Percentiles rank a stretch among this genome's conserved stretches.
phyloP scores from a whole-genome alignment of 92 coral and sea anemone genomes.

The Bergia sp. region DNA sequence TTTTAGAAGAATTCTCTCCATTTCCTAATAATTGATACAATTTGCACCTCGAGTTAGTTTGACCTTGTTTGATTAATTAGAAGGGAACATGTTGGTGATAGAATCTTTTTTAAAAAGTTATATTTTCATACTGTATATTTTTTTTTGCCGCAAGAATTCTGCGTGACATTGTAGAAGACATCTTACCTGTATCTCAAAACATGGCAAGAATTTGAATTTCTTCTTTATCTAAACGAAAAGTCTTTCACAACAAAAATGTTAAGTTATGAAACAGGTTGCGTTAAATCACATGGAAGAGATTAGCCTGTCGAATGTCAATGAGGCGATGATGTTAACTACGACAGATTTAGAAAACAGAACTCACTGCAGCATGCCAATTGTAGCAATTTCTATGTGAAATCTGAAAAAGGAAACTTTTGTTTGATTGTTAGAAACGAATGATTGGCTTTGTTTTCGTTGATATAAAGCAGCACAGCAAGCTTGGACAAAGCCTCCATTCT shows the following conservation, averaged over 20 bases:
- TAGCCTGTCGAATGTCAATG: conserved; percentile 33
- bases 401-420: background rate
- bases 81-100: background rate
- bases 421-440: background rate
- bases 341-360: conserved; percentile 6
- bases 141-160: background rate
- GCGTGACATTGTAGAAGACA: too few relatives aligned
- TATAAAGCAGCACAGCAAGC: background rate
- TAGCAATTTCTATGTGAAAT: background rate
- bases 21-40: conserved; percentile 1
- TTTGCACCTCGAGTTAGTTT: conserved; percentile 10
- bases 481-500: background rate
- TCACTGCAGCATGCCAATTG: background rate
- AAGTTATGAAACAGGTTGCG: conserved; percentile 14
- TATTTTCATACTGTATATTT: too few relatives aligned
- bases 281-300: conserved; percentile 24
- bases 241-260: background rate
- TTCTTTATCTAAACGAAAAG: background rate
- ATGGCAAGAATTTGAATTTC: background rate
- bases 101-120: background rate
- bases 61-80: background rate
- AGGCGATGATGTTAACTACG: background rate
- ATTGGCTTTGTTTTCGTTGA: background rate
- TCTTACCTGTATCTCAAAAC: background rate
- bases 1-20: background rate